phyloP scores from a whole-genome alignment of 2,797 vertebrate genomes.

The Anguilla megastoma region DNA sequence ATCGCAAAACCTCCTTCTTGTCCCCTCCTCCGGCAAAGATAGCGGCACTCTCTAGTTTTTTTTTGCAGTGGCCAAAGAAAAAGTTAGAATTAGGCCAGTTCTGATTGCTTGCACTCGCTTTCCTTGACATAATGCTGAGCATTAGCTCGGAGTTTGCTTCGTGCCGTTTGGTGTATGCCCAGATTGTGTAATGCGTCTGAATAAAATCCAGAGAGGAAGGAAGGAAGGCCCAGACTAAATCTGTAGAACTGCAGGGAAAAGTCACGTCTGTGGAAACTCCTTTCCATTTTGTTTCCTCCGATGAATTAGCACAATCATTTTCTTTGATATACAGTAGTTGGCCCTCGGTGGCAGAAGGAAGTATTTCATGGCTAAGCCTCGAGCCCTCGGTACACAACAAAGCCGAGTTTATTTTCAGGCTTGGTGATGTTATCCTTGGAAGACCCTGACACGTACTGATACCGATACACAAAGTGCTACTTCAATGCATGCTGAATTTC shows the following conservation, averaged over 20 bases:
- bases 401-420: not conserved
- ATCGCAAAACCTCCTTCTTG: not conserved
- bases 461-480: not conserved
- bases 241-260: constrained; percentile 3
- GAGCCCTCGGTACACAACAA: not conserved
- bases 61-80: not conserved
- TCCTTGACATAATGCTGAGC: not conserved
- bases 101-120: not conserved
- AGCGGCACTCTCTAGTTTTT: not conserved
- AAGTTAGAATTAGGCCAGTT: not conserved
- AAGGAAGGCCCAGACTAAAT: not conserved
- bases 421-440: not conserved
- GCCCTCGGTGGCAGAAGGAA: not conserved
- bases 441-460: not conserved
- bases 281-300: not conserved
- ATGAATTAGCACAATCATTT: not conserved
- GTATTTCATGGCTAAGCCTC: not conserved
- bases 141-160: not conserved
- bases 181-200: not conserved
- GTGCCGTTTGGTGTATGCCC: not conserved
- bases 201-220: not conserved
- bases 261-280: not conserved
- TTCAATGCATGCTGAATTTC: not conserved
- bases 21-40: not conserved
- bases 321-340: not conserved